Conservation (phyloP, 2,888 invertebrate species). For the Mylabris sibirica region DNA sequence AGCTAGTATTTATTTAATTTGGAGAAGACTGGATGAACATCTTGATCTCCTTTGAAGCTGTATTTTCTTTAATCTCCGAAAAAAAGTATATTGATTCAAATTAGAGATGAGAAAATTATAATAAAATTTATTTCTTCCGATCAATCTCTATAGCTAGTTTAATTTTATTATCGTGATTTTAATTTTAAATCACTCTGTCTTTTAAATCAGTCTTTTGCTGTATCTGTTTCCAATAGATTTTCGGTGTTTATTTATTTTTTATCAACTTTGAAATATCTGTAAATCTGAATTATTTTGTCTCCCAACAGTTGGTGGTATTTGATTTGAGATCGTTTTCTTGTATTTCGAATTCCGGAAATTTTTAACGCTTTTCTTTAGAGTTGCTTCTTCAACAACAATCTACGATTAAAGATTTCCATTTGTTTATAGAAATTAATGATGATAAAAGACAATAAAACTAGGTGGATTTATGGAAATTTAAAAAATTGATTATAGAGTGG, state of each 20-base stretch:
- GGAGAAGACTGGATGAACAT: not conserved
- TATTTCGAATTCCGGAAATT: not conserved
- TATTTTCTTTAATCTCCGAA: not conserved
- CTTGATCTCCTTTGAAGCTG: not conserved
- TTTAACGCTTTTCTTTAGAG: not conserved
- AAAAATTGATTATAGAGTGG: too few species aligned
- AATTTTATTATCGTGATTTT: constrained; percentile 1
- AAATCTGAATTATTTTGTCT: not conserved
- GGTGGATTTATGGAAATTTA: not conserved
- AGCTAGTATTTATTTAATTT: not conserved
- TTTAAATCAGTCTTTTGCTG: not conserved
- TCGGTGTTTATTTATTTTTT: not conserved
- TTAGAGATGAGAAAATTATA: not conserved
- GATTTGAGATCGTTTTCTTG: not conserved
- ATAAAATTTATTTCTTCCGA: not conserved
- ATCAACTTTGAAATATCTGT: not conserved
- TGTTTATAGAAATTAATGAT: too few species aligned
- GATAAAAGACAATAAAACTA: too few species aligned
- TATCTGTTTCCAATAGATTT: not conserved
- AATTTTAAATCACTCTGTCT: constrained; percentile 1
- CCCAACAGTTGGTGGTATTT: not conserved
- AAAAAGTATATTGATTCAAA: not conserved
- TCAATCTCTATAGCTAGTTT: not conserved
- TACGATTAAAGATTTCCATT: too few species aligned
- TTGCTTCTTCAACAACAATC: too few species aligned